A percentile compares a stretch with the other conserved stretches of the same genome.
Conservation (phyloP, 1,140 invertebrate genomes). For the Drosophila ogumai region DNA sequence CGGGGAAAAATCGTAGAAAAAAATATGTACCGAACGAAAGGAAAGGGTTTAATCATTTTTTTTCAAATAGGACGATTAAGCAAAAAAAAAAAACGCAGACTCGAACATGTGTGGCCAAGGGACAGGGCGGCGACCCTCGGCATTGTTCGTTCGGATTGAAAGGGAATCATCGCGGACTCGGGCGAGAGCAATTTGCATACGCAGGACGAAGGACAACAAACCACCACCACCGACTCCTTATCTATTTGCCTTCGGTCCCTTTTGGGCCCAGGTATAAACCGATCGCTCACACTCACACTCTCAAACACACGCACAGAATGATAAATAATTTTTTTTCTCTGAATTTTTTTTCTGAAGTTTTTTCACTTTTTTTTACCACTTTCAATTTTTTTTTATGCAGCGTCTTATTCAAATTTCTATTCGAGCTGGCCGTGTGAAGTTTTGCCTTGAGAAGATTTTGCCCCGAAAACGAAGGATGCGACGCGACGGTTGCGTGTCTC, state of each 20-base stretch:
- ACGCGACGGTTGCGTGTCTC: constrained; percentile 38
- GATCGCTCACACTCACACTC: constrained; percentile 28
- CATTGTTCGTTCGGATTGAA: constrained; percentile 77
- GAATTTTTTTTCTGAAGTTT: constrained; percentile 66
- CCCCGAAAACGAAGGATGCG: constrained; percentile 54
- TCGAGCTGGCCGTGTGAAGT: constrained; percentile 68
- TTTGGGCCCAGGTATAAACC: constrained; percentile 59
- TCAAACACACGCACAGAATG: constrained; percentile 57
- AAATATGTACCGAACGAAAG: constrained; percentile 63
- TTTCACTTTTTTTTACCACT: constrained; percentile 83
- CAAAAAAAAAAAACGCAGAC: constrained; percentile 71
- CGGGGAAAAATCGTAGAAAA: constrained; percentile 74
- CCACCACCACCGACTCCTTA: constrained; percentile 74
- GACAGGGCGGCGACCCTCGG: constrained; percentile 73
- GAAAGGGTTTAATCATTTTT: constrained; percentile 78
- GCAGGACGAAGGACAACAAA: constrained; percentile 59
- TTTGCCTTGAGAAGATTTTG: constrained; percentile 59
- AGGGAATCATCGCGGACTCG: constrained; percentile 71
- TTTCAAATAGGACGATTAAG: constrained; percentile 77
- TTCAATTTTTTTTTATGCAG: constrained; percentile 72
- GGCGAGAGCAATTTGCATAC: constrained; percentile 73
- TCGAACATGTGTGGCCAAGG: constrained; percentile 73
- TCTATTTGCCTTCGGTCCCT: constrained; percentile 71
- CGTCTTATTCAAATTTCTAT: constrained; percentile 77
- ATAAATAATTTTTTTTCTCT: constrained; percentile 78